Base-by-base conservation (phyloP, 2,888 invertebrate genomes). In the Flexamia atlantica region DNA sequence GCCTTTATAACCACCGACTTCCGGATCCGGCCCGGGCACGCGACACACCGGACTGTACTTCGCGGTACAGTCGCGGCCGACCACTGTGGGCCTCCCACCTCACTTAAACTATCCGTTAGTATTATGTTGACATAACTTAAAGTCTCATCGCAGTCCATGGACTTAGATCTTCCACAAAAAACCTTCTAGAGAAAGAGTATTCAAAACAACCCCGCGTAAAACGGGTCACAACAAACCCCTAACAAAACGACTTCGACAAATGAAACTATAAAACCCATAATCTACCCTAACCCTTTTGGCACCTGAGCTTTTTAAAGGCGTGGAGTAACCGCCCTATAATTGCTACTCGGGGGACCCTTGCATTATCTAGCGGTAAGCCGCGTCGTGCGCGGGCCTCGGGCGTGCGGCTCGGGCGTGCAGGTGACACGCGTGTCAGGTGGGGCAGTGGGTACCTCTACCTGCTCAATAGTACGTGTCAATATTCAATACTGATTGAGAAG, bases 1-100 rank as follows among this genome's bases (percentile, higher is more conserved):
- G 36, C 1, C 76, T 79, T 53, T 79, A 79, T 57, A 79, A 79
- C 79, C 79, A 36, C 30, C 32, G 46, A 50, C 79, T 79, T 79
- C 79, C 79, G 79, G 79, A 57, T 30, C 32, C 57, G 50, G 79
- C 17, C 74, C 79, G 76, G 50, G 50, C 46, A n/a, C 14, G 25
- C 76, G 25, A 50, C 46, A 46, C 50, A 50, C 50, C 46, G 50
- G 17, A 28, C 64, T 28, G 14, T 28, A 30, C 30, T 4, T 28
- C 10, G 28, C 12, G 46, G 50, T 9, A 76, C 76, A 76, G 50
- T 76, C 76, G 23, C 28, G 25, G 12, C 25, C 46, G 17, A 14
- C 3, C 25, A 76, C 25, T 28, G 28, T 76, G 50, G 50, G 23
- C 76, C 50, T 28, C 72, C 2, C 30, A 28, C 14, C 64, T 12